phyloP scores from a whole-genome alignment of 2,888 invertebrate species.

The Seira musarum region DNA sequence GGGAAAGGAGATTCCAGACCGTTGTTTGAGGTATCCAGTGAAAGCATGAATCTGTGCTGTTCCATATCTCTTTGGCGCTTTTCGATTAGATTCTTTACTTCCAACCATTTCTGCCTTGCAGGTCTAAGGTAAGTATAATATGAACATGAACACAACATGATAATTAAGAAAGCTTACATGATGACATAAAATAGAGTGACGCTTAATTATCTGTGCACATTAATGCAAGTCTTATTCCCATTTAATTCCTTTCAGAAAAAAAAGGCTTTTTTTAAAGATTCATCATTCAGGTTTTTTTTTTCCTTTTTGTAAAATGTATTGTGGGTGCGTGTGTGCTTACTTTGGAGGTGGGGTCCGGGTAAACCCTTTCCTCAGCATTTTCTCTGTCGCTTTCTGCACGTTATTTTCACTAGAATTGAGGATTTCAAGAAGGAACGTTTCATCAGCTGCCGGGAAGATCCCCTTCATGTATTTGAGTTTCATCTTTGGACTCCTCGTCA shows the following conservation, averaged over 20 bases:
- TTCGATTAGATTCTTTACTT: constrained; percentile 69
- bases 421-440: constrained; percentile 87
- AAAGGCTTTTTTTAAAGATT: background rate
- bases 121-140: constrained; percentile 60
- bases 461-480: constrained; percentile 95
- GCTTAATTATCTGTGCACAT: background rate
- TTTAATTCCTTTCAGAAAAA: background rate
- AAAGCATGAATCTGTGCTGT: constrained; percentile 57
- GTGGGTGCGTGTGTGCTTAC: constrained; percentile 57
- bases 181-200: background rate
- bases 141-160: too few species aligned
- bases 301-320: background rate
- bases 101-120: constrained; percentile 69
- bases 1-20: constrained; percentile 68
- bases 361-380: constrained; percentile 85
- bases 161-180: too few species aligned
- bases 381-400: constrained; percentile 90
- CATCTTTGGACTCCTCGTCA: constrained; percentile 81
- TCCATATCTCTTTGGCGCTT: constrained; percentile 67
- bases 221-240: background rate
- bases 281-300: too few species aligned
- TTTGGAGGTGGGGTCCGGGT: constrained; percentile 79
- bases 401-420: constrained; percentile 88
- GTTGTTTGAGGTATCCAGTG: constrained; percentile 59
- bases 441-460: constrained; percentile 92